Evolutionary conservation across 2,113 vertebrate genomes (phyloP), one percentile per base, ranked within the genome.

Genomic region (Bubo scandiacus): DNA sequence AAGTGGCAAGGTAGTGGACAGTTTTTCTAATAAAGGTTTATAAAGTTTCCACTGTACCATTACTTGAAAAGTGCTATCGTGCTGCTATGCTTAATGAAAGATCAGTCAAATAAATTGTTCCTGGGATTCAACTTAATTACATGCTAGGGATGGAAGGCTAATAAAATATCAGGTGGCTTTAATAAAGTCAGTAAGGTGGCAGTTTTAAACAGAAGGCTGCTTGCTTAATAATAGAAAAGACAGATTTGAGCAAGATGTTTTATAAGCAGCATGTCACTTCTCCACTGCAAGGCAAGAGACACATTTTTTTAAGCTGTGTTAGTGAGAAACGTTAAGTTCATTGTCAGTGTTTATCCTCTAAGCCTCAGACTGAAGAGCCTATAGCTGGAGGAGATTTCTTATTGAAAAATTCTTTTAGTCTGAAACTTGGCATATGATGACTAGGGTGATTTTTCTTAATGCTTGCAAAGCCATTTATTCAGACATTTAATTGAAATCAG

Each of bases 191-290:
- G 49, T 21, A 68, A 61, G 29, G 49, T 77, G 87, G 42, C 73
- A 94, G 78, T 62, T 95, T 90, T 65, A 82, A 94, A 83, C 34
- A 45, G 91, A 95, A 92, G 88, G 14, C 38, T 86, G 66, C 62
- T 81, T 72, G 58, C 74, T 95, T 82, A 85, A 58, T 87, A 86
- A 87, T 72, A 84, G 83, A 83, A 43, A 55, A 54, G 58, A 45
- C n/a, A 34, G 71, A 59, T 66, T 43, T 73, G 84, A 88, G 67
- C 1, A 12, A 70, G 40, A 20, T 51, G n/a, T 45, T 94, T 61
- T 65, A 29, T 66, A 42, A 61, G 91, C 43, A 67, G 65, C 3
- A 0, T 81, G 65, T 79, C 52, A 30, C 20, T 86, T 90, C 62
- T 75, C 38, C 25, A 5, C 81, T 51, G 74, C 72, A 59, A 88